Evolutionary conservation across 1,140 invertebrate species (phyloP), one percentile per base, ranked within the genome.

Genomic region (Bactericera cockerelli): DNA sequence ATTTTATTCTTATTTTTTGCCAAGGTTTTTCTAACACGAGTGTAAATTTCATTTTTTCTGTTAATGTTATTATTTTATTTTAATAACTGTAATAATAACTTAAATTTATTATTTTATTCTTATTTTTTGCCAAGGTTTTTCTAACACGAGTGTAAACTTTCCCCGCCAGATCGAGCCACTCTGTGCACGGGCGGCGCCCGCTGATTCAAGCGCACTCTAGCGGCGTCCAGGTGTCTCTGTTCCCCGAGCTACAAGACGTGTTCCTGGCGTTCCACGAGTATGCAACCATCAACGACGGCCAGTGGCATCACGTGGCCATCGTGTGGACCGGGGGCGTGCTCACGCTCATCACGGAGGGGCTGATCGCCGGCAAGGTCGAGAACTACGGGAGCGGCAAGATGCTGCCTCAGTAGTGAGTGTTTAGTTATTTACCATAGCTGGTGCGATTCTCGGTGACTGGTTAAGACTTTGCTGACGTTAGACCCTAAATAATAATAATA

Each of bases 271-370:
- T 91, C 72, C 80, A 84, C 56, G 88, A 93, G 69, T 93, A 87
- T 64, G 89, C 93, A 2, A 91, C 89, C 0, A 84, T 97, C 21
- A 96, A 94, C 65, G 93, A 96, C 67, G 92, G 91, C 10, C 88
- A 93, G 69, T 97, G 93, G 93, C 93, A 97, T 77, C 92, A 97
- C 69, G 80, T 97, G 16, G 90, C 92, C 16, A 76, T 97, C 22
- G 86, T 93, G 14, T 97, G 93, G 93, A 84, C 90, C 63, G 83
- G 89, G 14, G 87, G 88, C 59, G 84, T 87, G 69, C 72, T 94
- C 22, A 86, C 84, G 53, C 73, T 97, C 2, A 89, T 94, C 31
- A 93, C 91, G 0, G 93, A 96, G 77, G 91, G 88, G 26, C 77
- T 94, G 10, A 93, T 95, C 62, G 90, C 90, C 8, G 91, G 88